Evolutionary conservation across 2,888 invertebrate species (phyloP), one percentile per base, ranked within the genome.

Genomic region (Theretra japonica): DNA sequence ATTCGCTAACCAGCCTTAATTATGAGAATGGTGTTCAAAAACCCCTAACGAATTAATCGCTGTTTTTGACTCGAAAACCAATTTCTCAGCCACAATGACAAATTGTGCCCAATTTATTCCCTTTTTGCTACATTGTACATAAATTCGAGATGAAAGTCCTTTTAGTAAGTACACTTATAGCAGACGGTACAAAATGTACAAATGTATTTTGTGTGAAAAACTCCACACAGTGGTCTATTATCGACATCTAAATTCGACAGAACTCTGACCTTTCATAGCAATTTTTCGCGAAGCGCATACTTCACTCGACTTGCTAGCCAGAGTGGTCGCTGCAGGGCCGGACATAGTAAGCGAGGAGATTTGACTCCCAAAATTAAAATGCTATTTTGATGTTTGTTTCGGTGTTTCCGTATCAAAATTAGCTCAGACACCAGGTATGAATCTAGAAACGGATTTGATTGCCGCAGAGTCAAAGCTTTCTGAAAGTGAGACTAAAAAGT

Each of bases 171-270:
- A 53, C n/a, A 53, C 53, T 53, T 53, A 17, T 53, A 17, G 19
- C 53, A 53, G 5, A 19, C 17, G 53, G n/a, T 19, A 65, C 23
- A 65, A 41, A 62, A 65, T 21, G 41, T 41, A 23, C 33, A 28
- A 28, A 28, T 30, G 41, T n/a, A n/a, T 62, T 62, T 62, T 8
- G 33, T 62, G 62, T 21, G 33, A 21, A 21, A 41, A 41, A 17
- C 41, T 41, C 60, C 2, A 41, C 41, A 21, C 41, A 21, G 15
- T 41, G 21, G 3, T 21, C 41, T 65, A 41, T 65, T 65, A 41
- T 41, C 41, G 62, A 65, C n/a, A n/a, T 33, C 41, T 19, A n/a
- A 70, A 59, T 70, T 70, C 60, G 25, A 59, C 60, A 50, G 41
- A 65, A 65, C 62, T 65, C 21, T 5, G 41, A 65, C 21, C 15